Base-by-base conservation (phyloP, 2,797 vertebrate genomes). In the Holocentrus rufus region DNA sequence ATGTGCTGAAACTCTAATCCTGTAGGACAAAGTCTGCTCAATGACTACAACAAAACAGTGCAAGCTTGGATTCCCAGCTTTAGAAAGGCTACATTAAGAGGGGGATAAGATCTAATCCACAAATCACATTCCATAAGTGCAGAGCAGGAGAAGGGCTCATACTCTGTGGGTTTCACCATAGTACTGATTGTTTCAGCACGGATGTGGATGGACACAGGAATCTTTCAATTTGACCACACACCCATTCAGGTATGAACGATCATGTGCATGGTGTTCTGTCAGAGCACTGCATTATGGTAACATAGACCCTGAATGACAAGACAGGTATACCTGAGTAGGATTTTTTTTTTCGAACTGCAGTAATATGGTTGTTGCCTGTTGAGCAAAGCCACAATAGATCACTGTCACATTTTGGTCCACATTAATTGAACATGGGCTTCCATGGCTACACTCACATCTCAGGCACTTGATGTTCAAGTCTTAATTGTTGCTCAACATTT, bases 91-190 rank as follows among this genome's bases (percentile, higher is more conserved):
- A 86, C 80, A 85, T 86, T 88, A 69, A 72, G 65, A 79, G 56
- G 11, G 74, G 90, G 89, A 88, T 91, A 79, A 89, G 22, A 63
- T 36, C 72, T 91, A 93, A 94, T 92, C 91, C 91, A 65, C 75
- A 70, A 57, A 77, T 93, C 93, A 92, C 93, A 94, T 94, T 94
- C 93, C 93, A 92, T 88, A 69, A 89, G 91, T 92, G 92, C 93
- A 93, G 71, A 80, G 79, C 74, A 78, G 67, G 67, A 90, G 88
- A 91, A 71, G 81, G 70, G 64, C 63, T 73, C 68, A 8, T 60
- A 76, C 72, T 74, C 69, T 69, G 61, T 76, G 53, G 72, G 47
- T 50, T 50, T 77, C 52, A 75, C 73, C 44, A 25, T 60, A 66
- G 61, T 36, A 4, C 59, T 72, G 74, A 87, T 66, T 72, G 69